Evolutionary conservation across 2,888 invertebrate genomes (phyloP).

Genomic region (Myopa testacea): DNA sequence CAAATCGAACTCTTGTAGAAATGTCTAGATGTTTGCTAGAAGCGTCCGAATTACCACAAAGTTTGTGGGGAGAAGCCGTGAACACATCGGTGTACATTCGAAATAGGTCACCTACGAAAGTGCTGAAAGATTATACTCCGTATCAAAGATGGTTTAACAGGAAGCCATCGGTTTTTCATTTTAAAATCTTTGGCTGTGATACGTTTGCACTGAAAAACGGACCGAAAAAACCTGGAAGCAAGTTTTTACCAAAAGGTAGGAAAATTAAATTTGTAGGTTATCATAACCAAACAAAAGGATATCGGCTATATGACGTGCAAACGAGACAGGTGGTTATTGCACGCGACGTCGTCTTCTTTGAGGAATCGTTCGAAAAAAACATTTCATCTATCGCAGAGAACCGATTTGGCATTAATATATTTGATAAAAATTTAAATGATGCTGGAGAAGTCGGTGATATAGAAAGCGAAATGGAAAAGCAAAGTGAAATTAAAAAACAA

Average conservation of each 20-base stretch:
- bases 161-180: background rate
- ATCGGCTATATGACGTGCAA: background rate
- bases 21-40: background rate
- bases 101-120: background rate
- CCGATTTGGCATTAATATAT: background rate
- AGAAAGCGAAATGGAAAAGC: background rate
- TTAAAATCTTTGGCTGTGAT: background rate
- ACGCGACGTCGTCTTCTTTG: background rate
- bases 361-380: background rate
- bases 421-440: background rate
- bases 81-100: background rate
- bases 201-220: background rate
- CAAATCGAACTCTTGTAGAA: background rate
- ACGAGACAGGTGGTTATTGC: background rate
- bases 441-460: background rate
- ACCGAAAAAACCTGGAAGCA: background rate
- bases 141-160: background rate
- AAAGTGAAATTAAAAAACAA: background rate
- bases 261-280: background rate
- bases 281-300: background rate
- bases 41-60: background rate
- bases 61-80: background rate
- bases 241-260: background rate
- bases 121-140: background rate
- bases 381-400: background rate